Base-by-base conservation (phyloP, 2,113 vertebrate genomes). In the Pristiophorus japonicus region DNA sequence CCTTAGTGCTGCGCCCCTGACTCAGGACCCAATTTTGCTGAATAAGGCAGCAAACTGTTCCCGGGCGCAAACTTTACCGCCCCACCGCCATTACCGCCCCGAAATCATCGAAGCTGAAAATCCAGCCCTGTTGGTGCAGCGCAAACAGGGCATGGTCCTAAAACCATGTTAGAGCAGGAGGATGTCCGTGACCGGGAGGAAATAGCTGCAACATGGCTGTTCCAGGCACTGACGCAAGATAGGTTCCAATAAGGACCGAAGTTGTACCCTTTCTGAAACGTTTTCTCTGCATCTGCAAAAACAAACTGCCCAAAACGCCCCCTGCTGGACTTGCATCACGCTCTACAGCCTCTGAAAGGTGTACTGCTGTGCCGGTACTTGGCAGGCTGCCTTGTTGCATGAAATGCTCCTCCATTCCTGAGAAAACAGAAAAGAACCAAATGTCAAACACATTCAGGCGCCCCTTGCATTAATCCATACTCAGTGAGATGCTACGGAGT, bases 261-360 rank as follows among this genome's bases (percentile, higher is more conserved):
- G 20, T 85, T 47, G 16, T 47, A 0, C 67, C 34, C 62, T 91
- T 62, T 59, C 30, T 1, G 30, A 91, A 59, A 62, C 16, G 16
- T 91, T 88, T 90, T 75, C 70, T 90, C 87, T 51, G 34, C 87
- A 90, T 55, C 55, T 62, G 14, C 59, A n/a, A 90, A 90, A 62
- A 62, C 20, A 91, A 91, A 20, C 30, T 34, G 34, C 11, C 59
- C 59, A 91, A 51, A 62, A 22, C 34, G 22, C 4, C 34, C 18
- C 55, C 85, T 63, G 88, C 20, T 62, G 88, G 18, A 38, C 34
- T 63, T 63, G 38, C 16, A 38, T 42, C 16, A 42, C 38, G 1
- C 2, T 45, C 5, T 7, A n/a, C 34, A 63, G 34, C 55, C 34
- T 91, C 18, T n/a, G 11, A 2, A 20, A 63, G 38, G 88, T 38